These are phyloP conservation scores for Ptychadena robeensis DNA, from an alignment of 2,797 vertebrate species.

Conservation along the genomic window DNA sequence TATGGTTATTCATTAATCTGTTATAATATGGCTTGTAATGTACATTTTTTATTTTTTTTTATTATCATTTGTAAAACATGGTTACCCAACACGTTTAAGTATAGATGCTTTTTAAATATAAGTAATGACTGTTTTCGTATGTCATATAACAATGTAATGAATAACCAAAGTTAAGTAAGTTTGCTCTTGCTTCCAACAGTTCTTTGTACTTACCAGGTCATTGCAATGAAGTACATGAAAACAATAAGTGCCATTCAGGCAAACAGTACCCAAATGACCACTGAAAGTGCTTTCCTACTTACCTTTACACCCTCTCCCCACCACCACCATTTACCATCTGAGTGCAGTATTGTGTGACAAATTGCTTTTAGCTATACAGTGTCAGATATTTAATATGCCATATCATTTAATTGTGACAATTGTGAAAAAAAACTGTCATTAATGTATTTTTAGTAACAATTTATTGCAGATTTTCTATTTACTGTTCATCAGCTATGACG, in stretches of 20 bases:
- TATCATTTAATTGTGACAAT: background rate
- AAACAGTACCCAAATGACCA: background rate
- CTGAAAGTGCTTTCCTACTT: slow-evolving; percentile 1
- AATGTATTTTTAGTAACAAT: too few relatives aligned
- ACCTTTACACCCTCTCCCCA: background rate
- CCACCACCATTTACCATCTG: background rate
- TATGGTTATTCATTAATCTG: slow-evolving; percentile 27
- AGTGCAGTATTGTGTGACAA: background rate
- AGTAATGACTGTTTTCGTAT: background rate
- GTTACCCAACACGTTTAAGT: background rate
- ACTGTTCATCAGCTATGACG: too few relatives aligned
- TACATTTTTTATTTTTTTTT: too few relatives aligned
- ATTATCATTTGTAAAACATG: background rate
- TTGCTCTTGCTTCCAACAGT: background rate
- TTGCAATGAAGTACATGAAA: background rate
- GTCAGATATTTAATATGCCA: background rate
- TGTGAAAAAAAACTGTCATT: too few relatives aligned
- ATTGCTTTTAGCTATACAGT: background rate
- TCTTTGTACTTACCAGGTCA: slow-evolving; percentile 33
- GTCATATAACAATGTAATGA: slow-evolving; percentile 18
- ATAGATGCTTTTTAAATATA: background rate
- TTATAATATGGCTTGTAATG: background rate
- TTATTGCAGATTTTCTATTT: too few relatives aligned
- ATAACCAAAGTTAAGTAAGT: background rate
- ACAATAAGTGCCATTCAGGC: background rate